Conservation (phyloP, 2,113 vertebrate genomes). For the Bos javanicus region DNA sequence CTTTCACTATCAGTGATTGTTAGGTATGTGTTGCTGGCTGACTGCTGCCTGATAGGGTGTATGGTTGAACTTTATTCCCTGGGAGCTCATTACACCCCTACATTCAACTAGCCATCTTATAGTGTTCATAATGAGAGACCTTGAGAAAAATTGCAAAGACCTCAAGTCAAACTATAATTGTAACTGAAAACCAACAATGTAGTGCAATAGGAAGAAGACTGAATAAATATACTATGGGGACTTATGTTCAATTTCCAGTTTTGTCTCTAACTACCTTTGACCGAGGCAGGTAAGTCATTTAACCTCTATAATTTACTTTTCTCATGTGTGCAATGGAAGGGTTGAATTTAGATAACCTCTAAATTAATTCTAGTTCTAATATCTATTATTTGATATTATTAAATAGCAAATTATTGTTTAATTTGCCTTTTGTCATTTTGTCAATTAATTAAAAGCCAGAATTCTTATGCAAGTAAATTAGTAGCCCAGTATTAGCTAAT, state of each 20-base stretch:
- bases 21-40: neutral
- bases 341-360: neutral
- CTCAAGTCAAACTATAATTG: neutral
- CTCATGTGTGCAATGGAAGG: neutral
- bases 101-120: neutral
- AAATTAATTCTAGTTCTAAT: neutral
- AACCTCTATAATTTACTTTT: neutral
- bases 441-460: neutral
- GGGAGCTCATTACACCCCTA: neutral
- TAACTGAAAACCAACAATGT: neutral
- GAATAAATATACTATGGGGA: neutral
- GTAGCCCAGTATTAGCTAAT: neutral
- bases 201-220: neutral
- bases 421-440: neutral
- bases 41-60: neutral
- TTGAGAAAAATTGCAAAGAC: neutral
- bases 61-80: neutral
- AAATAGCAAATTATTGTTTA: neutral
- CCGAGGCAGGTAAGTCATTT: neutral
- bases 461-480: neutral
- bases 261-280: neutral
- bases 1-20: neutral
- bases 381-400: neutral
- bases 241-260: neutral
- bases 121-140: neutral